Conservation (phyloP, 2,888 invertebrate genomes). For the Gonocerus acuteangulatus region DNA sequence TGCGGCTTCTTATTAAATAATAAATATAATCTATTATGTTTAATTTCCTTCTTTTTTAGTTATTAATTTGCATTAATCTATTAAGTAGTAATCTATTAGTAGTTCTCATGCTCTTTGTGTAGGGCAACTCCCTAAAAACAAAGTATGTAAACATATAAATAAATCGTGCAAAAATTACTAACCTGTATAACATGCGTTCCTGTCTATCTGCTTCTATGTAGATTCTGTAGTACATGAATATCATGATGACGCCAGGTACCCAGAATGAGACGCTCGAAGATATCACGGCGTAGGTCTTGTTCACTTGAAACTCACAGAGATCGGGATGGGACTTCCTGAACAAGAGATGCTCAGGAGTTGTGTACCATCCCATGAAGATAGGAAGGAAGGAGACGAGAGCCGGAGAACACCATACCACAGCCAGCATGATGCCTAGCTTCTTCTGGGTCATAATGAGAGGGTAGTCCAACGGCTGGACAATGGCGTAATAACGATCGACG, state of each 20-base stretch:
- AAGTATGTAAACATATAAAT: too few relatives aligned
- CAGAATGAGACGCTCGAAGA: conserved; percentile 88
- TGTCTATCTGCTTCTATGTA: conserved; percentile 78
- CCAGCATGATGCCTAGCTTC: conserved; percentile 69
- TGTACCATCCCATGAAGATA: conserved; percentile 92
- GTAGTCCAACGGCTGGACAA: conserved; percentile 88
- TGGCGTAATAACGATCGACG: conserved; percentile 82
- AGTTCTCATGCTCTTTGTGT: too few relatives aligned
- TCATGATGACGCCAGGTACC: conserved; percentile 89
- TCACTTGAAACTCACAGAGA: conserved; percentile 72
- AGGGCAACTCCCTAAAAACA: too few relatives aligned
- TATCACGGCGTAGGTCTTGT: conserved; percentile 76
- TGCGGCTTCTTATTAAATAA: too few relatives aligned
- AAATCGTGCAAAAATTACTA: conserved; percentile 41
- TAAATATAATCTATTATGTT: too few relatives aligned
- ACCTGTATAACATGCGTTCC: conserved; percentile 77
- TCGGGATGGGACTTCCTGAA: conserved; percentile 42
- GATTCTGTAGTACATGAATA: conserved; percentile 84
- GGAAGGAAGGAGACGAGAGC: conserved; percentile 88
- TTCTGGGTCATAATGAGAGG: conserved; percentile 85
- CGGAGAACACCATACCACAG: conserved; percentile 86
- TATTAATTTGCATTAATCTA: too few relatives aligned
- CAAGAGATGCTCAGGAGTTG: conserved; percentile 67
- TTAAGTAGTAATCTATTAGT: too few relatives aligned
- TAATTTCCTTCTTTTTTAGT: too few relatives aligned